Evolutionary conservation across 2,797 vertebrate genomes (phyloP).

Genomic region (Protosalanx chinensis): DNA sequence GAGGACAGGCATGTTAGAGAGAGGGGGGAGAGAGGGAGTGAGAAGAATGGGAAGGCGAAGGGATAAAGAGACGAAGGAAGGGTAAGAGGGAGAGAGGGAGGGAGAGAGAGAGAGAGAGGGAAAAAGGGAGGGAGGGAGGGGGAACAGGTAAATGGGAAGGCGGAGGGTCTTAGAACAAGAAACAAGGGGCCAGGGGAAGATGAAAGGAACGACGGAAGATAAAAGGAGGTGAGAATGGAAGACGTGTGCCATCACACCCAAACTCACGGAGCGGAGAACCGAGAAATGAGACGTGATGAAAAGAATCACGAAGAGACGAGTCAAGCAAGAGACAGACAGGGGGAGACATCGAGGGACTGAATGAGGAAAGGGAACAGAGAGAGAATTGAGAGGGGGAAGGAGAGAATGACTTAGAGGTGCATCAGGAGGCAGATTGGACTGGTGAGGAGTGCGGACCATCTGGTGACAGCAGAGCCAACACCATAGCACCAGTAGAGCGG

Average conservation of each 20-base stretch:
- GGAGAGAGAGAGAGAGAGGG: background rate
- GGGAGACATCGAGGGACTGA: no score
- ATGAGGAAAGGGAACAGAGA: background rate
- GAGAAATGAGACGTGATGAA: background rate
- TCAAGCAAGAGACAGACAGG: no score
- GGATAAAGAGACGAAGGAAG: background rate
- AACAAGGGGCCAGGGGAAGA: background rate
- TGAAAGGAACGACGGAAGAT: slow-evolving; percentile 16
- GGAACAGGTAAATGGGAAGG: background rate
- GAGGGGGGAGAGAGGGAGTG: background rate
- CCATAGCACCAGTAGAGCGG: background rate
- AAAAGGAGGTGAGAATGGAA: no score
- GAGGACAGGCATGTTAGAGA: no score
- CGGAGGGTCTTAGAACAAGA: background rate
- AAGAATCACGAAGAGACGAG: no score
- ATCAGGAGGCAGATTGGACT: background rate
- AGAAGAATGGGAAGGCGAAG: background rate
- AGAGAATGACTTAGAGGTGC: no score
- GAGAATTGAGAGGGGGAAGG: background rate
- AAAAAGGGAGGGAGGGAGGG: background rate
- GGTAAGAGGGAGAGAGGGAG: background rate
- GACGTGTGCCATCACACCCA: no score
- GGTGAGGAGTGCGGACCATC: no score
- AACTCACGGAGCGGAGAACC: background rate
- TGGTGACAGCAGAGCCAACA: no score